Conservation (phyloP, 2,888 invertebrate genomes). For the Lasioglossum zephyrum region DNA sequence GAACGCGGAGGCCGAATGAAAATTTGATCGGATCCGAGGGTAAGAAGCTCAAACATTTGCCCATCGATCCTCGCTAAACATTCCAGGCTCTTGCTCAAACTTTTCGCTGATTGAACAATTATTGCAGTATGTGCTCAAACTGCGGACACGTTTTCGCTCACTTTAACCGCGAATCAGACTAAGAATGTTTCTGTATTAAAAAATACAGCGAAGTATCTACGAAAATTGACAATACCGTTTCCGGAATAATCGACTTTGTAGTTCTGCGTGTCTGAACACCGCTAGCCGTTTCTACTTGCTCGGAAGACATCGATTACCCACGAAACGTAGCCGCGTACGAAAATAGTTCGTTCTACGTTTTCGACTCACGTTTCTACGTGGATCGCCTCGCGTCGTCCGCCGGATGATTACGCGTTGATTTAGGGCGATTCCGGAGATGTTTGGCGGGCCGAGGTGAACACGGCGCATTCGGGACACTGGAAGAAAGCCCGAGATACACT, state of each 20-base stretch:
- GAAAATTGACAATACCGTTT: not conserved
- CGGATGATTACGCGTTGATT: slow-evolving; percentile 7
- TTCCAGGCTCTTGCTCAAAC: slow-evolving; percentile 14
- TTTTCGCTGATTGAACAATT: slow-evolving; percentile 8
- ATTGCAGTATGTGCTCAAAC: not conserved
- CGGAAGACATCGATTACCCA: not conserved
- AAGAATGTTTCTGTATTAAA: not conserved
- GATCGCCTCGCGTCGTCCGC: not conserved
- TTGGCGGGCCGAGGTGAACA: slow-evolving; percentile 24
- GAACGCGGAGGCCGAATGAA: not conserved
- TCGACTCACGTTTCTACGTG: not conserved
- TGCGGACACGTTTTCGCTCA: not conserved
- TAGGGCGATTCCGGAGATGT: not conserved
- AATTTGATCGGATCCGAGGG: not conserved
- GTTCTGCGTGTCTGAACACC: not conserved
- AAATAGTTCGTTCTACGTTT: not conserved
- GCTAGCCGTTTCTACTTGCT: not conserved
- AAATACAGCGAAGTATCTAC: not conserved
- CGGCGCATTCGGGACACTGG: slow-evolving; percentile 20
- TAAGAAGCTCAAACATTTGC: slow-evolving; percentile 18
- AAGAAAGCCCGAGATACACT: slow-evolving; percentile 8
- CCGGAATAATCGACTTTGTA: not conserved
- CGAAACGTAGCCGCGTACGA: not conserved
- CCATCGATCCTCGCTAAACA: slow-evolving; percentile 14
- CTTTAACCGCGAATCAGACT: not conserved